phyloP scores from a whole-genome alignment of 2,888 invertebrate species.

The Yponomeuta plumbellus region DNA sequence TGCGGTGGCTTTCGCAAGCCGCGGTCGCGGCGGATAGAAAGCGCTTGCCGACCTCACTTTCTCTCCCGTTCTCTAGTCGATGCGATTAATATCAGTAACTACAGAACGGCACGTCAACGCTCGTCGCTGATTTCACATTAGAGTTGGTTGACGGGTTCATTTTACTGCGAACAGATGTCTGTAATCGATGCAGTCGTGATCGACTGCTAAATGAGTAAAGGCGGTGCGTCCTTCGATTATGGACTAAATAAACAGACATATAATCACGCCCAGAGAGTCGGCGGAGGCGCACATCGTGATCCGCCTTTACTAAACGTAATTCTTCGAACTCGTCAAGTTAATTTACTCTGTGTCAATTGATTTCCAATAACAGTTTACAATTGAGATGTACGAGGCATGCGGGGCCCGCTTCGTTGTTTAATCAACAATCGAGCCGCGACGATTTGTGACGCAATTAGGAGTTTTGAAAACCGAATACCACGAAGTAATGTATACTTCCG shows the following conservation, averaged over 20 bases:
- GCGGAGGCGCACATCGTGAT: conserved; percentile 4
- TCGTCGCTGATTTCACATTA: not conserved
- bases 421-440: conserved; percentile 54
- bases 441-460: conserved; percentile 46
- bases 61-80: conserved; percentile 36
- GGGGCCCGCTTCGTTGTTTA: conserved; percentile 65
- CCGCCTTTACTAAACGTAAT: conserved; percentile 31
- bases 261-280: conserved; percentile 5
- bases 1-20: conserved; percentile 59
- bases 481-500: conserved; percentile 34
- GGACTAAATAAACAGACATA: not conserved
- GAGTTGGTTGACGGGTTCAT: not conserved
- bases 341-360: conserved; percentile 65
- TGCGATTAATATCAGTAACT: not conserved
- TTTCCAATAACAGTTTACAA: conserved; percentile 72
- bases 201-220: not conserved
- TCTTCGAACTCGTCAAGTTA: conserved; percentile 48
- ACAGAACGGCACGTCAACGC: not conserved
- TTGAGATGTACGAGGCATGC: conserved; percentile 64
- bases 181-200: conserved; percentile 5
- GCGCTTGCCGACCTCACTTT: conserved; percentile 69
- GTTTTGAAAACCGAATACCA: conserved; percentile 48
- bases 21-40: conserved; percentile 58
- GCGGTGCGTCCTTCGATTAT: not conserved
- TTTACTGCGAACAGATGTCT: not conserved